Evolutionary conservation across 2,113 vertebrate genomes (phyloP).

Genomic region (Silurus meridionalis): DNA sequence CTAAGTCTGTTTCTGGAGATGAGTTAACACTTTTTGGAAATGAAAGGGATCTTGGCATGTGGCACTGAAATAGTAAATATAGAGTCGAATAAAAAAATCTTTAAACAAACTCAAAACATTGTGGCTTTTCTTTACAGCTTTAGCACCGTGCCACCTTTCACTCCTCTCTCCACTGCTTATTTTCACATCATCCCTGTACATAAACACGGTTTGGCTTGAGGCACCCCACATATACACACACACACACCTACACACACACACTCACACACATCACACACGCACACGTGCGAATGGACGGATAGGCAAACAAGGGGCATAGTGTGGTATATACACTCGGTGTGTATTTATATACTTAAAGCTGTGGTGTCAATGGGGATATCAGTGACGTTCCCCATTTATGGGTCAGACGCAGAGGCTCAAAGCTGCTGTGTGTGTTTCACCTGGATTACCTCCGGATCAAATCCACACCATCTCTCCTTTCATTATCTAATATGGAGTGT

Average conservation of each 20-base stretch:
- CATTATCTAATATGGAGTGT: constrained; percentile 68
- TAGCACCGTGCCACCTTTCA: background rate
- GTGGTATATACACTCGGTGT: constrained; percentile 1
- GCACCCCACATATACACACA: background rate
- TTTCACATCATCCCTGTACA: constrained; percentile 38
- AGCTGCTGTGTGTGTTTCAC: constrained; percentile 56
- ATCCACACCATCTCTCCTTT: constrained; percentile 62
- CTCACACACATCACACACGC: background rate
- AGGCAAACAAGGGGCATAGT: background rate
- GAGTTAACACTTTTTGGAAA: too few species aligned
- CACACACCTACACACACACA: background rate
- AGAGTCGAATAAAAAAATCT: background rate
- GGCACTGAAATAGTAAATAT: background rate
- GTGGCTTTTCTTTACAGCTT: background rate
- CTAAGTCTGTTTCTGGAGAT: too few species aligned
- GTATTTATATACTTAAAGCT: constrained; percentile 14
- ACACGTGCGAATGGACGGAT: constrained; percentile 13
- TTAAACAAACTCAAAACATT: background rate
- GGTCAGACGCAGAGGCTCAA: constrained; percentile 23
- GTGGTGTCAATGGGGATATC: constrained; percentile 22
- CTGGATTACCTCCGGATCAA: constrained; percentile 70
- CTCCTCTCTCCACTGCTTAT: constrained; percentile 29
- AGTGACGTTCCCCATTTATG: constrained; percentile 32
- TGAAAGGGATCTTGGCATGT: background rate
- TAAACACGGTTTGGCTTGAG: constrained; percentile 16